phyloP scores from a whole-genome alignment of 1,140 invertebrate species.

The Drosophila pectinifera region DNA sequence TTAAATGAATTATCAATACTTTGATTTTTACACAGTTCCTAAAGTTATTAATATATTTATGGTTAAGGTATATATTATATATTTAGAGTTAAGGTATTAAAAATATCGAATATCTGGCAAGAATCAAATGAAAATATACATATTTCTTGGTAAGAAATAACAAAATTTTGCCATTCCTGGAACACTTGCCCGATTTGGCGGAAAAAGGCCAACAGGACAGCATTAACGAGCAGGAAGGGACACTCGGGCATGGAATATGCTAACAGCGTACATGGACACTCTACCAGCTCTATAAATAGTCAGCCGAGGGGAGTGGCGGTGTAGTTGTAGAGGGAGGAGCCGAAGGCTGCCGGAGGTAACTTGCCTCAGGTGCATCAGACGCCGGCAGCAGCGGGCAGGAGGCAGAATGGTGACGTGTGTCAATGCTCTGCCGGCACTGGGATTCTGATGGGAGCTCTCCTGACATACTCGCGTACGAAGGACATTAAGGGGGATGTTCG shows the following conservation, averaged over 20 bases:
- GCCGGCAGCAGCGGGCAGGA: constrained; percentile 18
- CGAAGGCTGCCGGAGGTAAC: constrained; percentile 14
- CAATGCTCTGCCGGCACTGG: constrained; percentile 24
- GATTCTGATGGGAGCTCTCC: constrained; percentile 21
- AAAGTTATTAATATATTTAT: too few relatives aligned
- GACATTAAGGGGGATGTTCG: constrained; percentile 6
- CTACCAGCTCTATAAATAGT: constrained; percentile 54
- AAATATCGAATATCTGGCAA: too few relatives aligned
- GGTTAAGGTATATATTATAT: too few relatives aligned
- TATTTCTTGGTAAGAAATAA: too few relatives aligned
- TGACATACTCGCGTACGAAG: neutral
- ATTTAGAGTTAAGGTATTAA: too few relatives aligned
- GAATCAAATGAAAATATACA: too few relatives aligned
- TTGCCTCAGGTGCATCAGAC: constrained; percentile 42
- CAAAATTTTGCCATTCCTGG: too few relatives aligned
- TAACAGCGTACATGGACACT: constrained; percentile 48
- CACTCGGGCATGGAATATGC: constrained; percentile 27
- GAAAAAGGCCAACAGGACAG: constrained; percentile 13
- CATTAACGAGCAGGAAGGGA: neutral
- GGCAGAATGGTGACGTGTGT: constrained; percentile 42
- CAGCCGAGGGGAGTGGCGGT: constrained; percentile 1
- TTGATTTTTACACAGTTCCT: too few relatives aligned
- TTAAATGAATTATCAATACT: too few relatives aligned
- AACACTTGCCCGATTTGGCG: neutral
- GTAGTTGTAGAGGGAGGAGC: neutral